Evolutionary conservation across 2,888 invertebrate species (phyloP), one percentile per base, ranked within the genome.

Genomic region (Miltochrista miniata): DNA sequence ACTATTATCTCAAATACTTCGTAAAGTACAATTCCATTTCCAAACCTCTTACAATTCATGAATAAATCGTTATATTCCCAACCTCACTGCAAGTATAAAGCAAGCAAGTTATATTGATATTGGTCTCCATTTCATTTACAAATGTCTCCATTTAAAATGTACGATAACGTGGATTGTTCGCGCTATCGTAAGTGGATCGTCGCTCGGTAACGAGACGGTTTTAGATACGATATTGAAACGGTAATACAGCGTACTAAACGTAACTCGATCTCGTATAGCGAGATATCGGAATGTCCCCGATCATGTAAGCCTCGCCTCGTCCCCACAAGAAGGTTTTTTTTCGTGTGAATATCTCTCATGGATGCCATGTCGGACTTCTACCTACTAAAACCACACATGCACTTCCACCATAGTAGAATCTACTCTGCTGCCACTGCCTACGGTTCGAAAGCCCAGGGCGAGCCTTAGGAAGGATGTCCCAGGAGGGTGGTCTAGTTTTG

Each of bases 161-260:
- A 64, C 61, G 65, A 58, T 67, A 63, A 65, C 65, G 67, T 50
- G 61, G 63, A 67, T 61, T 67, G 57, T 60, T 60, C 52, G 52
- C 54, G 60, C 51, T 63, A 61, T 64, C 62, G 60, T 56, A 59
- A 61, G 59, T 59, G 54, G 57, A 59, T 67, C 65, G 68, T 24
- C 18, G 18, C 54, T 64, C 45, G 51, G 58, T 57, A 60, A 64
- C 57, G 62, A 57, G 60, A 51, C 57, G 50, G 56, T 35, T 45
- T 24, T 54, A 59, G 65, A 69, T 68, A 65, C 48, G 53, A 60
- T 61, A 67, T 66, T 59, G 63, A 59, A 56, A 55, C 52, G 49
- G 58, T 64, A 67, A 63, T 55, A 56, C 56, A 53, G 46, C 47
- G 56, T 58, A 61, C 62, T 70, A 65, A 66, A 70, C 58, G 59